These are phyloP conservation scores for Trichomycterus rosablanca DNA, from an alignment of 2,113 vertebrate species.

Conservation along the genomic window DNA sequence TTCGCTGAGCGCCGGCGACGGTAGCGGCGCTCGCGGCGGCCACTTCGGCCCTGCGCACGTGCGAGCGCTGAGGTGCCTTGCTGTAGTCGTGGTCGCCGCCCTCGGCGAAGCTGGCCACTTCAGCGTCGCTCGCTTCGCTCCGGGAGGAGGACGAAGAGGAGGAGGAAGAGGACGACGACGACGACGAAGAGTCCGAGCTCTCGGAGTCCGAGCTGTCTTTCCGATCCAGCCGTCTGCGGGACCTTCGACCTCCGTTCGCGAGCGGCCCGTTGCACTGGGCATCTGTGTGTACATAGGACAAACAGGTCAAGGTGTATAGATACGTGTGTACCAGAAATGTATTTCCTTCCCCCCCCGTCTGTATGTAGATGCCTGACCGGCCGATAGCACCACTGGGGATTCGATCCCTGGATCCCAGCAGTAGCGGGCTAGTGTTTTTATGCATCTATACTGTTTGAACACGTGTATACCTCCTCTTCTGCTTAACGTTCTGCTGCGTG, in stretches of 20 bases:
- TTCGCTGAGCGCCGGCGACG: slow-evolving; percentile 58
- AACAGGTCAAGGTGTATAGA: background rate
- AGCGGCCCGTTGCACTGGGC: slow-evolving; percentile 60
- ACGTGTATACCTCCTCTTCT: slow-evolving; percentile 66
- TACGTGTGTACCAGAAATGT: no score
- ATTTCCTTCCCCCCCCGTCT: no score
- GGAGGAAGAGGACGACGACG: slow-evolving; percentile 74
- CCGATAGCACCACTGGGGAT: no score
- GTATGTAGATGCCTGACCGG: no score
- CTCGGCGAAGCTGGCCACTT: slow-evolving; percentile 82
- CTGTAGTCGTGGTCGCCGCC: slow-evolving; percentile 97
- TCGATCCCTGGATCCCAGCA: no score
- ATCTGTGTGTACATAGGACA: slow-evolving; percentile 44
- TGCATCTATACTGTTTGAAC: slow-evolving; percentile 34
- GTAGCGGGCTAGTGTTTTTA: background rate
- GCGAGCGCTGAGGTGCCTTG: slow-evolving; percentile 78
- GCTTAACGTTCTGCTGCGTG: slow-evolving; percentile 71
- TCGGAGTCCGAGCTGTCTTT: slow-evolving; percentile 61
- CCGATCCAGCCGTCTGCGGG: slow-evolving; percentile 66
- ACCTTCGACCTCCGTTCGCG: slow-evolving; percentile 73
- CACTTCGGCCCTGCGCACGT: slow-evolving; percentile 67
- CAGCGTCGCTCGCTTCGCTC: slow-evolving; percentile 74
- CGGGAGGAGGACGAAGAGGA: slow-evolving; percentile 73
- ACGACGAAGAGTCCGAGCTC: slow-evolving; percentile 59
- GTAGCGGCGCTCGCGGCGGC: slow-evolving; percentile 55